Base-by-base conservation (phyloP, 2,888 invertebrate species). In the Galeopsomyia nigrocyanea region DNA sequence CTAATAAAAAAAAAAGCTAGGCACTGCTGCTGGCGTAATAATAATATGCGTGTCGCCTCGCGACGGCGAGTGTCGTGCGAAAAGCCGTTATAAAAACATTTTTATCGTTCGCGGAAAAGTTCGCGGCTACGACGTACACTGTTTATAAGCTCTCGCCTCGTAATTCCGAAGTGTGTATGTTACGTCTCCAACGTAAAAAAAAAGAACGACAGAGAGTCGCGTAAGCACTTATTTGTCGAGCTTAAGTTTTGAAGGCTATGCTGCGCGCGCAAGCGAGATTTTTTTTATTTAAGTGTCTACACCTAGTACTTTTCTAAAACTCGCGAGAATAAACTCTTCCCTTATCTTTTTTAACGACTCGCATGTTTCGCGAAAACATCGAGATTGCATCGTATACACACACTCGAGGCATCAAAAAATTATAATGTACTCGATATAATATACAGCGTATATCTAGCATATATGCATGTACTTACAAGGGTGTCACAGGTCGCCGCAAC, bases 11-110 rank as follows among this genome's bases (percentile, higher is more conserved):
- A 39, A 39, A 39, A 39, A 39, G 39, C 10, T 3, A 39, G 39
- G 39, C 39, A 31, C 31, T 31, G 7, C n/a, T 31, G 39, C 13
- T 39, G 39, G 39, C 7, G 39, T 39, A 39, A 39, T 39, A 39
- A 39, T 39, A 39, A 55, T 55, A 55, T 21, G 19, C 55, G 55
- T n/a, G n/a, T n/a, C n/a, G n/a, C n/a, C n/a, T n/a, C 10, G 17
- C 78, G 75, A 39, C 73, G 68, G 47, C 68, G 74, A 72, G 73
- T 62, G 64, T 63, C 73, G 74, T 73, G 62, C 74, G 76, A 78
- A 78, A 80, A 79, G 79, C 76, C 78, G 81, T 81, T 79, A 79
- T 81, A 82, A 82, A 82, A 81, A 77, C 77, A 80, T 81, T 82
- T 49, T 83, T 83, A 83, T 82, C 78, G 80, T 79, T 71, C 76